Percentiles rank a stretch among this genome's conserved stretches.
phyloP scores from a whole-genome alignment of 2,888 invertebrate genomes.

The Dilophus febrilis region DNA sequence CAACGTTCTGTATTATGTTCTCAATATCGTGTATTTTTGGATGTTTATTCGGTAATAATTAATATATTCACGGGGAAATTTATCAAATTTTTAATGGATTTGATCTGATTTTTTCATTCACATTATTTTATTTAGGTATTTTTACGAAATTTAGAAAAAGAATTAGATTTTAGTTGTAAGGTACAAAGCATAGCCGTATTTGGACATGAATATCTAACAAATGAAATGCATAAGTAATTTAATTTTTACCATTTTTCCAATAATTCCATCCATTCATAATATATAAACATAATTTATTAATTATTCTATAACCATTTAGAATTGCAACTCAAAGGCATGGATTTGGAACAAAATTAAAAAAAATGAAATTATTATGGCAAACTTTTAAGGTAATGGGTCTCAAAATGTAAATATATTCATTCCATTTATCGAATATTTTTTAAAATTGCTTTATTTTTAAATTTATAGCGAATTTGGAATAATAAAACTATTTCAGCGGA shows the following conservation, averaged over 20 bases:
- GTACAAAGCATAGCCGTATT: slow-evolving; percentile 43
- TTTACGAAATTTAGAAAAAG: slow-evolving; percentile 25
- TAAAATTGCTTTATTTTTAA: not conserved
- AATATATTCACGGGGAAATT: not conserved
- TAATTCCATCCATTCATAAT: too few species aligned
- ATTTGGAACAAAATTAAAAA: slow-evolving; percentile 14
- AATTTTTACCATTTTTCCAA: too few species aligned
- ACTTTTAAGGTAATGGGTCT: slow-evolving; percentile 26
- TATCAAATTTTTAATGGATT: not conserved
- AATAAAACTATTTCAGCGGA: not conserved
- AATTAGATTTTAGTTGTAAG: slow-evolving; percentile 32
- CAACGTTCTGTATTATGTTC: slow-evolving; percentile 12
- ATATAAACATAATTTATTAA: too few species aligned
- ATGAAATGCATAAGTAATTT: slow-evolving; percentile 30
- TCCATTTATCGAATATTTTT: not conserved
- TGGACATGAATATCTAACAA: slow-evolving; percentile 41
- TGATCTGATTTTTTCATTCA: not conserved
- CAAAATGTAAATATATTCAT: not conserved
- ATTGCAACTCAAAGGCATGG: slow-evolving; percentile 34
- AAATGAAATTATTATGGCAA: slow-evolving; percentile 12
- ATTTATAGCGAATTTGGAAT: not conserved
- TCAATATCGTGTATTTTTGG: slow-evolving; percentile 24
- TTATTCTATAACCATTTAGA: slow-evolving; percentile 3
- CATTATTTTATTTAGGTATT: not conserved
- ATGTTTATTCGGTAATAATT: slow-evolving; percentile 12